Conservation (phyloP, 2,797 vertebrate species). For the Urosaurus nigricauda region DNA sequence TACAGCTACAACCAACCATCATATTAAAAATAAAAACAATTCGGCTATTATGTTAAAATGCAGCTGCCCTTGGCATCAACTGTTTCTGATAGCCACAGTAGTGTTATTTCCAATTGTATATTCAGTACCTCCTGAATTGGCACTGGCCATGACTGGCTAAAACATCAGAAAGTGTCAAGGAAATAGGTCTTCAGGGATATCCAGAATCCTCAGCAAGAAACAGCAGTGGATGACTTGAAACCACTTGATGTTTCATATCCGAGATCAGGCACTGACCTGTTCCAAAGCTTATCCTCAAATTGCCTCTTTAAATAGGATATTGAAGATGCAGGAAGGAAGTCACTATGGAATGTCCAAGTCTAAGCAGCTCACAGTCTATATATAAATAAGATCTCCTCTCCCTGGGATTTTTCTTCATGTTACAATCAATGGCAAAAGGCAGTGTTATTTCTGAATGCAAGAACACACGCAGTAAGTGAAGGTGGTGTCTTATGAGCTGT, state of each 20-base stretch:
- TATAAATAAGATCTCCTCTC: constrained; percentile 22
- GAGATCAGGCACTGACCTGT: not conserved
- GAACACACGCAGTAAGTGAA: not conserved
- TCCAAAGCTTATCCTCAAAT: constrained; percentile 22
- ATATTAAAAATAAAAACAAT: not conserved
- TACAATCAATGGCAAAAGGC: constrained; percentile 7
- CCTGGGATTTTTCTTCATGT: constrained; percentile 6
- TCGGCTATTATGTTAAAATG: too few species aligned
- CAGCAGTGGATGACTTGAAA: not conserved
- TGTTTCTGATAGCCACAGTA: not conserved
- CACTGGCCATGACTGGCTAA: not conserved
- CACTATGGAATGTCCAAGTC: constrained; percentile 20
- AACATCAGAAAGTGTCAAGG: not conserved
- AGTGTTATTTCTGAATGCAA: constrained; percentile 16
- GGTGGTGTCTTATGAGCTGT: not conserved
- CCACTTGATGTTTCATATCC: not conserved
- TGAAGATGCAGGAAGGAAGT: constrained; percentile 43
- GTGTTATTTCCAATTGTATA: not conserved
- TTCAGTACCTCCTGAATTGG: not conserved
- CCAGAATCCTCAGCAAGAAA: not conserved
- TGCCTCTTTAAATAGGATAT: constrained; percentile 35
- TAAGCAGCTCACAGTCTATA: constrained; percentile 37
- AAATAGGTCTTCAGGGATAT: not conserved
- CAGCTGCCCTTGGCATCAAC: not conserved
- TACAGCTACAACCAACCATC: not conserved